Evolutionary conservation across 2,888 invertebrate genomes (phyloP), one percentile per base, ranked within the genome.

Genomic region (Acanthosoma haemorrhoidale): DNA sequence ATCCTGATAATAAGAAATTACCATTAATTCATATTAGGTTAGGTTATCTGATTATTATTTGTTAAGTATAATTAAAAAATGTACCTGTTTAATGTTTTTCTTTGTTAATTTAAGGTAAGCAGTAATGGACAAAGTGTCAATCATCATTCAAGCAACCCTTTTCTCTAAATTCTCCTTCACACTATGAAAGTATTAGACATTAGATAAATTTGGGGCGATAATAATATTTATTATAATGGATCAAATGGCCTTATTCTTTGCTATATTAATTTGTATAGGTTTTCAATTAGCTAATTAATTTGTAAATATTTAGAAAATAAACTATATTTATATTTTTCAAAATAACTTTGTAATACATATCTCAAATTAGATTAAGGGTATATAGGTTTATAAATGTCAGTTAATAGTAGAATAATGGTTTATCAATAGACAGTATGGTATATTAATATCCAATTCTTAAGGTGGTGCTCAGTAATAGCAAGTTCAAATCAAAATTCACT

Each of bases 141-240:
- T 75, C 73, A 73, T 61, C 83, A 82, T 78, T 83, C 84, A 71
- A 85, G 83, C 79, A 85, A 85, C 77, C 85, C 85, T 51, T 85
- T 85, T 79, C 84, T 85, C 82, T 85, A 83, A 84, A 58, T 34
- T 6, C 5, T n/a, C 16, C 34, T 6, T 18, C 32, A 8, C n/a
- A 4, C 6, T n/a, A 36, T 34, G 21, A 60, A 60, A 18, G 32
- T 32, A 4, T 59, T 21, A 32, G 21, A n/a, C 29, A 18, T 34
- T 32, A 18, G 32, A 32, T 51, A n/a, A n/a, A n/a, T n/a, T n/a
- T n/a, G n/a, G n/a, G 25, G n/a, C 11, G n/a, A 25, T n/a, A 51
- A 51, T 3, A n/a, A n/a, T 51, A 51, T 25, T 25, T 51, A 51
- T 25, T 51, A 25, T n/a, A 21, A 51, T 51, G 5, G 9, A 25